Percentiles rank a stretch among this genome's conserved stretches.
phyloP scores from a whole-genome alignment of 2,888 invertebrate genomes.

The Cylindroiulus punctatus region DNA sequence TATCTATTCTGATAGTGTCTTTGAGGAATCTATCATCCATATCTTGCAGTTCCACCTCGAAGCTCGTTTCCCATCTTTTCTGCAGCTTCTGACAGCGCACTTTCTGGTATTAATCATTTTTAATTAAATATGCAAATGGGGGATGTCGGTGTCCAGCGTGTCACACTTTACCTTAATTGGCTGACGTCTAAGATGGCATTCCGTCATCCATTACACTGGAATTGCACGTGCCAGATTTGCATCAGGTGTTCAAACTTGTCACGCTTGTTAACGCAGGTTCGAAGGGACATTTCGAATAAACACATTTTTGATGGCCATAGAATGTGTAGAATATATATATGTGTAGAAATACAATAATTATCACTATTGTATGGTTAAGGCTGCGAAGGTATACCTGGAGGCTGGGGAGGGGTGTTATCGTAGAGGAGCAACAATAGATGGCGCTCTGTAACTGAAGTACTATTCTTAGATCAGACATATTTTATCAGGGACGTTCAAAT shows the following conservation, averaged over 20 bases:
- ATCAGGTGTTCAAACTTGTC: not conserved
- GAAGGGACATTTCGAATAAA: too few relatives aligned
- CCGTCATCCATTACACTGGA: not conserved
- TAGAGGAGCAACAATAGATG: too few relatives aligned
- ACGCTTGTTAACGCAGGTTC: not conserved
- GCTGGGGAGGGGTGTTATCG: too few relatives aligned
- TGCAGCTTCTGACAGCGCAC: not conserved
- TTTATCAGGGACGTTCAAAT: too few relatives aligned
- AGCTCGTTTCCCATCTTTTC: not conserved
- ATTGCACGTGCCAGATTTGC: not conserved
- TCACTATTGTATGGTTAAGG: too few relatives aligned
- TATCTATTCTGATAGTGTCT: not conserved
- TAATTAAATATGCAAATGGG: conserved; percentile 40
- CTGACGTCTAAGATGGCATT: not conserved
- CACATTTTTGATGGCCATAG: too few relatives aligned
- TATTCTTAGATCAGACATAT: too few relatives aligned
- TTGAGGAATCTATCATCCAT: conserved; percentile 9
- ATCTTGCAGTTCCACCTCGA: not conserved
- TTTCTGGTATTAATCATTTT: conserved; percentile 43
- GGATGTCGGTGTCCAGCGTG: not conserved
- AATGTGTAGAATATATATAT: too few relatives aligned
- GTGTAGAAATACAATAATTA: too few relatives aligned
- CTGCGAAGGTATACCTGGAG: too few relatives aligned
- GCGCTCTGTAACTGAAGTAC: too few relatives aligned
- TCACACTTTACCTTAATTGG: conserved; percentile 43